These are phyloP conservation scores for Diabrotica undecimpunctata DNA, from an alignment of 1,140 invertebrate species.

Conservation along the genomic window DNA sequence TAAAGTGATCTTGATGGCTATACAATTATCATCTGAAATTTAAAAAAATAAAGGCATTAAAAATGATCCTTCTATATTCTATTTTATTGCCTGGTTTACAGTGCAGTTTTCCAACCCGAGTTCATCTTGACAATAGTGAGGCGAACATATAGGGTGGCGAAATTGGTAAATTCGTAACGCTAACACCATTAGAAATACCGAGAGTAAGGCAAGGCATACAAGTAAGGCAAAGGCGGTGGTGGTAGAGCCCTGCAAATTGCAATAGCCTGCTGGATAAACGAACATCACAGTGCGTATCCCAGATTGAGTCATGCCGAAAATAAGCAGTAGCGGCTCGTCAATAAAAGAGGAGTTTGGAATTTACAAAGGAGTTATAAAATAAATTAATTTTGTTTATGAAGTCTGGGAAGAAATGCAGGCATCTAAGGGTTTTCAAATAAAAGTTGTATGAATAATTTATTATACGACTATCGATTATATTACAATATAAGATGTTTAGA, in stretches of 20 bases:
- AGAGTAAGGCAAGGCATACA: conserved; percentile 11
- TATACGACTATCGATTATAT: too few relatives aligned
- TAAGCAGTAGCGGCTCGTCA: conserved; percentile 5
- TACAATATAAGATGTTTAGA: too few relatives aligned
- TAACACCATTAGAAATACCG: conserved; percentile 45
- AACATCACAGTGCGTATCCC: conserved; percentile 47
- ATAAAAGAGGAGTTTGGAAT: background rate
- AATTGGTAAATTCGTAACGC: conserved; percentile 50
- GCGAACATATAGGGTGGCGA: conserved; percentile 46
- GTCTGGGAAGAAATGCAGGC: too few relatives aligned
- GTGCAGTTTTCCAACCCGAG: background rate
- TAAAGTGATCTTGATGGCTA: too few relatives aligned
- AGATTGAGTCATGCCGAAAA: conserved; percentile 44
- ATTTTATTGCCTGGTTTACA: background rate
- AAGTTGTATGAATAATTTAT: too few relatives aligned
- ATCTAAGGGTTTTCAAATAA: too few relatives aligned
- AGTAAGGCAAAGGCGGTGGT: conserved; percentile 1
- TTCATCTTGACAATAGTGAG: conserved; percentile 5
- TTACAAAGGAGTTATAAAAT: too few relatives aligned
- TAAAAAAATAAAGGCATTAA: too few relatives aligned
- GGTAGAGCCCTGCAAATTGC: conserved; percentile 40
- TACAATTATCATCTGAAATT: too few relatives aligned
- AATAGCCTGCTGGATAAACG: conserved; percentile 46
- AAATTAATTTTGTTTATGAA: too few relatives aligned
- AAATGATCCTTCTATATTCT: too few relatives aligned